Evolutionary conservation across 2,797 vertebrate genomes (phyloP), one percentile per base, ranked within the genome.

Genomic region (Clarias fuscus): DNA sequence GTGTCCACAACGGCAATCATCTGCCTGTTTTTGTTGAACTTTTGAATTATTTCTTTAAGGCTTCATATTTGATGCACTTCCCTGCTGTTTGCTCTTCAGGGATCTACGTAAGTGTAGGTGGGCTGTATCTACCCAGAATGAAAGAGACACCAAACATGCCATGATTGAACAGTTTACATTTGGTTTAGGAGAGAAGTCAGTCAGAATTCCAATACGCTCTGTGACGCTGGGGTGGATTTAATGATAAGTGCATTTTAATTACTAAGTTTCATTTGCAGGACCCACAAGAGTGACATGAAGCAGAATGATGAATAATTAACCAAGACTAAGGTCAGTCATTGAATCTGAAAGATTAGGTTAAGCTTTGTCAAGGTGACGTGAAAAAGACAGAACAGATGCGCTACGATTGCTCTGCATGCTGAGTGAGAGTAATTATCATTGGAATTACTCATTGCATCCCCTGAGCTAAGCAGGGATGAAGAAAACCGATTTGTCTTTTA

Each of bases 401-500:
- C 48, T 58, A 18, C 13, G 64, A 85, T 77, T 62, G 40, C 82
- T 86, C n/a, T 83, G 53, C 78, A 77, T 70, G 53, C 67, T n/a
- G 68, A 72, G 53, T 56, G 83, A 27, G 62, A 77, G 73, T 4
- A 37, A 84, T 59, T 72, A 62, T 77, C 61, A 77, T 77, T 68
- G 83, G 73, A 67, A 83, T 83, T 83, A 43, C 56, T 43, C 30
- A 18, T 22, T 1, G 40, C 48, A 40, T 86, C 88, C 76, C 73
- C 70, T 79, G 81, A 88, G 77, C 76, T 59, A 33, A 78, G 84
- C 68, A 65, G 61, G 73, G 76, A 85, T 78, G 80, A 87, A 70
- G 75, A 48, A 84, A 90, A 79, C 67, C 79, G 83, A 89, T 88
- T 89, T 80, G 64, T 90, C 88, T 85, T 72, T 82, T 89, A 88